phyloP scores from a whole-genome alignment of 35 echinoderm and acorn worm species.

The Lytechinus pictus region DNA sequence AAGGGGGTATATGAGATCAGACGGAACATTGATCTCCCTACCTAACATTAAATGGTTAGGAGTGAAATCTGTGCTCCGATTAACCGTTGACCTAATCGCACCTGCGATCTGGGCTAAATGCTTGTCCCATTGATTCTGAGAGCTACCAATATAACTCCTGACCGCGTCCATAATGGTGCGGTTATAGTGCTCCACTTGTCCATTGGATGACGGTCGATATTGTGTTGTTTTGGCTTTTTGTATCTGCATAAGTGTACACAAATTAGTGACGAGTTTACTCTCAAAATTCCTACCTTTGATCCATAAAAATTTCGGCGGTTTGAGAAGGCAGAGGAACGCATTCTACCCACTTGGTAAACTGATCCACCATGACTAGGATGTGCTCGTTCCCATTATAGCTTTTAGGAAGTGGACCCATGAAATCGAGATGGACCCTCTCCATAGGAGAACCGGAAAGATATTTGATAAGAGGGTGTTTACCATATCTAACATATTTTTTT shows the following conservation, averaged over 20 bases:
- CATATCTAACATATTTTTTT: conserved; percentile 36
- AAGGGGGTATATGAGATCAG: conserved; percentile 58
- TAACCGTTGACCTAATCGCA: conserved; percentile 59
- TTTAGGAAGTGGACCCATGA: conserved; percentile 9
- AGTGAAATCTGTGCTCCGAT: conserved; percentile 57
- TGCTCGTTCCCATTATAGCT: conserved; percentile 53
- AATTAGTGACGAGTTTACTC: conserved; percentile 47
- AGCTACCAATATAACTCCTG: conserved; percentile 38
- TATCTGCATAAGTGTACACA: conserved; percentile 51
- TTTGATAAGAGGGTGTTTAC: conserved; percentile 32
- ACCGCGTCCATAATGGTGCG: conserved; percentile 57
- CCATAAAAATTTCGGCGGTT: conserved; percentile 48
- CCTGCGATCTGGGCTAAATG: conserved; percentile 37
- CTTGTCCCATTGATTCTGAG: conserved; percentile 54
- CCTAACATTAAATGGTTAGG: conserved; percentile 67
- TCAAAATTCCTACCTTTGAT: conserved; percentile 78
- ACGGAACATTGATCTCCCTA: conserved; percentile 58
- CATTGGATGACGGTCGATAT: conserved; percentile 67
- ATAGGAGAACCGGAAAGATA: conserved; percentile 26
- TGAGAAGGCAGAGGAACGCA: conserved; percentile 61
- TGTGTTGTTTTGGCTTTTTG: conserved; percentile 61
- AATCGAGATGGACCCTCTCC: too few species aligned
- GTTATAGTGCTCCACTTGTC: conserved; percentile 65
- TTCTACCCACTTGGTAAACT: conserved; percentile 69
- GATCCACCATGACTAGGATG: conserved; percentile 65